Evolutionary conservation across 2,113 vertebrate genomes (phyloP), one percentile per base, ranked within the genome.

Genomic region (Scomber colias): DNA sequence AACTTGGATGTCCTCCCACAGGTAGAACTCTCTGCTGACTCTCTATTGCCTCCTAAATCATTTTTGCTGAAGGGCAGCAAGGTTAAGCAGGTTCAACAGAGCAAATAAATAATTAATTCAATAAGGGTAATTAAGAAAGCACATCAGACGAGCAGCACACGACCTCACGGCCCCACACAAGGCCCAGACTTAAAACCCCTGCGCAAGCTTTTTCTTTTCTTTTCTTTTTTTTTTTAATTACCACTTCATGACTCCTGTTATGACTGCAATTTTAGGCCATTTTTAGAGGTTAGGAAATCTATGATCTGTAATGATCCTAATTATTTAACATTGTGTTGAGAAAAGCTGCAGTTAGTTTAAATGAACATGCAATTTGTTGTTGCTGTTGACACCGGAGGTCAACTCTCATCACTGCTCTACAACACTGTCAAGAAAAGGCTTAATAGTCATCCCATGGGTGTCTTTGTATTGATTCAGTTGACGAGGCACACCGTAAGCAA

Each of bases 101-200:
- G 90, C 85, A 93, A 91, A 91, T 94, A 94, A 92, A 90, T 92
- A 91, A 93, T 92, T 66, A 91, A 93, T 93, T 82, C 70, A 90
- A 89, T 82, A 80, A 89, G 87, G 87, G 86, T 93, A 92, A 95
- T 94, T 93, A 94, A 89, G 82, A 89, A 91, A 84, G 84, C 78
- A 86, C 84, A 91, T 89, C 86, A 85, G 90, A 84, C 3, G 84
- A 90, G 78, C 77, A 64, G 70, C 63, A 49, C 7, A 55, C 5
- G 69, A 90, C 81, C 86, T 82, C 57, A 24, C 13, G 2, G 67
- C 55, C 40, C 85, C 71, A 49, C 76, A 71, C 53, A 77, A 65
- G 72, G 82, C 74, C 81, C 46, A 40, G 56, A 69, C 59, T 49
- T 76, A 59, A 81, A 83, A 72, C 55, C 68, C 65, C 16, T 19